Base-by-base conservation (phyloP, 2,888 invertebrate species). In the Drosophila multiciliata region DNA sequence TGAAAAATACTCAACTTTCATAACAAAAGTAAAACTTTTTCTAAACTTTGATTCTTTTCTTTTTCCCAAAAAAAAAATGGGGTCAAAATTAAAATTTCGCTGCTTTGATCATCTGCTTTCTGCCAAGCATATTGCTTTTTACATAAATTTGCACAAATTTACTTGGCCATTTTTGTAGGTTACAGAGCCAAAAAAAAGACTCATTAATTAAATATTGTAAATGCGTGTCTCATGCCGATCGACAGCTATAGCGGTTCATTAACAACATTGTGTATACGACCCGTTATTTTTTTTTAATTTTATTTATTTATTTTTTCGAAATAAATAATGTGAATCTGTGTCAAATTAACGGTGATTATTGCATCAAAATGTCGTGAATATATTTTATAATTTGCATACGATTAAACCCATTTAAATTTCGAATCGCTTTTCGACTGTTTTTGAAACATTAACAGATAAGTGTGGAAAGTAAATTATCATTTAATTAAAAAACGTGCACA, bases 311-410 rank as follows among this genome's bases (percentile, higher is more conserved):
- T 53, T 26, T 12, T 55, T 55, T 38, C 12, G 29, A 42, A 67
- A 70, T 67, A 70, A 67, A 70, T 70, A 50, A 70, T n/a, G 33
- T 9, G 33, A 62, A 83, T 71, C 65, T 80, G 81, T 73, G 83
- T 83, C 81, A 80, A 76, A 83, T 73, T 80, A 83, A 68, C 83
- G 77, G 52, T 23, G 32, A 32, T 68, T 66, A 66, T 63, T 52
- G 33, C 26, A 45, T 52, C 48, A 63, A 45, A 17, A 40, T 66
- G 50, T 65, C 60, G 52, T 59, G 35, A 49, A 45, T 57, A 64
- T 58, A 36, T 33, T 35, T 55, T 42, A 66, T 45, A 32, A 80
- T 80, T 76, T 80, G 77, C 77, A 78, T 76, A 52, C 36, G 52
- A 35, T 42, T 45, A 23, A 3, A 64, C 63, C 35, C 53, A 29